phyloP scores from a whole-genome alignment of 2,113 vertebrate species.

The Ondatra zibethicus region DNA sequence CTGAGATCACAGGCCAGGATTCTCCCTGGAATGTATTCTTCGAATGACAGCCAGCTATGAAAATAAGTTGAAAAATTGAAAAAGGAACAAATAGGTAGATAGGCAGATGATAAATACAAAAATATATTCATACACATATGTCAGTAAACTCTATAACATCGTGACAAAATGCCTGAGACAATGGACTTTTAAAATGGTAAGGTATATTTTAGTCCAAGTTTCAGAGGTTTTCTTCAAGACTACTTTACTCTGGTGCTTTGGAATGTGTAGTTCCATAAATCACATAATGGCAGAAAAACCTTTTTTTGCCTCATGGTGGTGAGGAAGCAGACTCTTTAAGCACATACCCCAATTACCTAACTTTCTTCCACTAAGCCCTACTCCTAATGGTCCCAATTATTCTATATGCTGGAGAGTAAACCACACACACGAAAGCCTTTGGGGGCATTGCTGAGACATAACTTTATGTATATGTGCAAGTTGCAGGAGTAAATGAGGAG shows the following conservation, averaged over 20 bases:
- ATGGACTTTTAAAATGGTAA: background rate
- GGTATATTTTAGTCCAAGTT: background rate
- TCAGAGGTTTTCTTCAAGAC: background rate
- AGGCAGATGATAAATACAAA: background rate
- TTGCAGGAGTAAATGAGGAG: background rate
- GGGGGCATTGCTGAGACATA: background rate
- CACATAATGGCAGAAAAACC: background rate
- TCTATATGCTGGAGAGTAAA: background rate
- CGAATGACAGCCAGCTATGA: background rate
- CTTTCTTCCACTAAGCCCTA: too few species aligned
- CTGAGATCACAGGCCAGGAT: background rate
- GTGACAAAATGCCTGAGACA: background rate
- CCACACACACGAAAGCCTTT: background rate
- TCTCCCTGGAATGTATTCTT: background rate
- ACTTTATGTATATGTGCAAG: too few species aligned
- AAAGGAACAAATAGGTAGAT: background rate
- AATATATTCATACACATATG: background rate
- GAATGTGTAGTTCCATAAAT: background rate
- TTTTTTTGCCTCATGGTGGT: background rate
- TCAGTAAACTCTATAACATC: background rate
- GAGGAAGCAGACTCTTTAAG: background rate
- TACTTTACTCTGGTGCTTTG: background rate
- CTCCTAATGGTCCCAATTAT: background rate
- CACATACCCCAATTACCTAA: too few species aligned
- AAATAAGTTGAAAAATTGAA: background rate